A percentile compares a stretch with the other conserved stretches of the same genome.
Evolutionary conservation across 2,797 vertebrate genomes (phyloP).

Genomic region (Sebastes matsubarae): DNA sequence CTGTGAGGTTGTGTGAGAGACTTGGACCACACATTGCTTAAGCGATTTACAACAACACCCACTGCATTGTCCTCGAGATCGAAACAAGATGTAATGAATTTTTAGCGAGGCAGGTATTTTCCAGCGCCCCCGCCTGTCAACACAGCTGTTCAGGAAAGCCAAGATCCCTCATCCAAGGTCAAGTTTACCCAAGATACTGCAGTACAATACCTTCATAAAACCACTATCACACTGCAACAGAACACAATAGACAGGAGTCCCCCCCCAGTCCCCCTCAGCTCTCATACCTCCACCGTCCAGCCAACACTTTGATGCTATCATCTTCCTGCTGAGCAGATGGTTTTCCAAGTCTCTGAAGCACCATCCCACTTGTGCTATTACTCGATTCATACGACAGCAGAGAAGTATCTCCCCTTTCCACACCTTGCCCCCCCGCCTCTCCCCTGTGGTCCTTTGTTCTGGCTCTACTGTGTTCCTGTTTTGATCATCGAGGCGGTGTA

Average conservation of each 20-base stretch:
- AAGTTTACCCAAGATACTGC: conserved; percentile 63
- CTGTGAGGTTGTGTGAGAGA: neutral
- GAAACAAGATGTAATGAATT: conserved; percentile 30
- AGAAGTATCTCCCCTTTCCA: conserved; percentile 55
- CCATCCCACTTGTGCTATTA: conserved; percentile 58
- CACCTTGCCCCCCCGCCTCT: conserved; percentile 15
- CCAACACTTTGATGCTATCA: conserved; percentile 62
- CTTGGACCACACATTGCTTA: neutral
- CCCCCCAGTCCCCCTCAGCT: neutral
- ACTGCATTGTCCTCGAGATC: conserved; percentile 11
- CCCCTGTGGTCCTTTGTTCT: conserved; percentile 58
- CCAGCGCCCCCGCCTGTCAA: conserved; percentile 31
- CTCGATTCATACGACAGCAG: conserved; percentile 42
- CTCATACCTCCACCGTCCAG: conserved; percentile 24
- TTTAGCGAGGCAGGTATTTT: conserved; percentile 39
- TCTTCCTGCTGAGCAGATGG: conserved; percentile 72
- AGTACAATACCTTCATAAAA: conserved; percentile 69
- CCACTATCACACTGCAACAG: conserved; percentile 20
- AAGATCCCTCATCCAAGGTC: conserved; percentile 61
- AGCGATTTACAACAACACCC: conserved; percentile 2
- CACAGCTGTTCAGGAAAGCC: conserved; percentile 65
- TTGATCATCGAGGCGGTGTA: conserved; percentile 38
- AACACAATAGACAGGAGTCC: conserved; percentile 60
- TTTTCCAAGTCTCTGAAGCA: conserved; percentile 61
- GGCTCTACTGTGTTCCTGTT: conserved; percentile 70